These are phyloP conservation scores for Papilio aristodemus DNA, from an alignment of 1,140 invertebrate genomes.

Conservation along the genomic window DNA sequence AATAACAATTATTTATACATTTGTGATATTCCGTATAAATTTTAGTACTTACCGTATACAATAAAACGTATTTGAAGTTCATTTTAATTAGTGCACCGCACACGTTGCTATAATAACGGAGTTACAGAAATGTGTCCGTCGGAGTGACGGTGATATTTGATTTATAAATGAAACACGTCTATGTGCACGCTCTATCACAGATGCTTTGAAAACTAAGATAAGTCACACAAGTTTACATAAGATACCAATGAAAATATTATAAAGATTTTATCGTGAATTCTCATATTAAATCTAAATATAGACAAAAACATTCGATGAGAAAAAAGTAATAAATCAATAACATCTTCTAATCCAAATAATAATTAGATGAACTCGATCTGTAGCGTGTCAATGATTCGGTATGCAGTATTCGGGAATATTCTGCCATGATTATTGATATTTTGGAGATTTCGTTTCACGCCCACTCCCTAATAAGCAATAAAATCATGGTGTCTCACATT, in stretches of 20 bases:
- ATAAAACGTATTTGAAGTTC: constrained; percentile 9
- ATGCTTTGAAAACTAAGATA: constrained; percentile 7
- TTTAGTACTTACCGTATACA: constrained; percentile 8
- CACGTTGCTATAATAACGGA: not conserved
- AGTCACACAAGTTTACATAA: constrained; percentile 16
- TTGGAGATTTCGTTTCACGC: no score
- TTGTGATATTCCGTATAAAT: not conserved
- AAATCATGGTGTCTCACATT: no score
- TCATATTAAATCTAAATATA: constrained; percentile 20
- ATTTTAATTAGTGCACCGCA: not conserved
- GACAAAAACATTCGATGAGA: constrained; percentile 16
- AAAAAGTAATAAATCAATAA: constrained; percentile 1
- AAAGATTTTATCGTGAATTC: constrained; percentile 5
- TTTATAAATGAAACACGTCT: constrained; percentile 8
- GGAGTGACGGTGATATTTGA: not conserved
- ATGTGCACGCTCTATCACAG: not conserved
- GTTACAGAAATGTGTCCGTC: not conserved
- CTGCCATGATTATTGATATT: no score
- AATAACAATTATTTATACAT: not conserved
- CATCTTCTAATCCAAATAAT: constrained; percentile 2
- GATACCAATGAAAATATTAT: constrained; percentile 9
- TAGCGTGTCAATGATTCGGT: not conserved
- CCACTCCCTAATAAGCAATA: no score
- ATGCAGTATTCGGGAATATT: no score
- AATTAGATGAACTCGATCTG: not conserved